Evolutionary conservation across 2,113 vertebrate species (phyloP).

Genomic region (Tiliqua scincoides): DNA sequence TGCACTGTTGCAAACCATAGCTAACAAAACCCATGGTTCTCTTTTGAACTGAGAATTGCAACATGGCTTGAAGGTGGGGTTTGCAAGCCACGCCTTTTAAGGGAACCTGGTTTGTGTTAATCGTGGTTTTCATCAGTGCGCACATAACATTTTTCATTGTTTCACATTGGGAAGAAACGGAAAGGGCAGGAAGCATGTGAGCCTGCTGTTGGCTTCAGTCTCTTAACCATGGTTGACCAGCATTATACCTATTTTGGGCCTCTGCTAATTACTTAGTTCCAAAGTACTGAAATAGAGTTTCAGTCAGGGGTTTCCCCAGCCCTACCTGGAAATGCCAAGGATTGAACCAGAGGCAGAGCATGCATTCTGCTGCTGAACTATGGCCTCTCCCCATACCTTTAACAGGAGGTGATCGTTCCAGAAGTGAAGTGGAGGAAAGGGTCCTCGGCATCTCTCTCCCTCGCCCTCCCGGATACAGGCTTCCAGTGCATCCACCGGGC

Average conservation of each 20-base stretch:
- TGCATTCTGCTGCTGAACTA: not conserved
- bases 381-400: not conserved
- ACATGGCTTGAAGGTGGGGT: not conserved
- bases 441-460: slow-evolving; percentile 80
- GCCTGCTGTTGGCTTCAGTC: not conserved
- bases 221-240: not conserved
- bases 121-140: not conserved
- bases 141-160: not conserved
- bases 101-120: not conserved
- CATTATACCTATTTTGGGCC: no score
- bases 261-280: no score
- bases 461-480: slow-evolving; percentile 81
- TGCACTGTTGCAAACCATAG: no score
- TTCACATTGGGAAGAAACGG: not conserved
- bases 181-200: not conserved
- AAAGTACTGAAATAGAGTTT: no score
- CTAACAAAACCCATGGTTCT: not conserved
- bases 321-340: rapidly evolving
- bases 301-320: not conserved
- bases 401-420: slow-evolving; percentile 83
- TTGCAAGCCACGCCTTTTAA: no score
- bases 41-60: not conserved
- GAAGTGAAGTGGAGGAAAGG: slow-evolving; percentile 93
- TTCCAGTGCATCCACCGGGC: slow-evolving; percentile 79
- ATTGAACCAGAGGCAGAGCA: no score